phyloP scores from a whole-genome alignment of 2,113 vertebrate species.

The Myotis lucifugus region DNA sequence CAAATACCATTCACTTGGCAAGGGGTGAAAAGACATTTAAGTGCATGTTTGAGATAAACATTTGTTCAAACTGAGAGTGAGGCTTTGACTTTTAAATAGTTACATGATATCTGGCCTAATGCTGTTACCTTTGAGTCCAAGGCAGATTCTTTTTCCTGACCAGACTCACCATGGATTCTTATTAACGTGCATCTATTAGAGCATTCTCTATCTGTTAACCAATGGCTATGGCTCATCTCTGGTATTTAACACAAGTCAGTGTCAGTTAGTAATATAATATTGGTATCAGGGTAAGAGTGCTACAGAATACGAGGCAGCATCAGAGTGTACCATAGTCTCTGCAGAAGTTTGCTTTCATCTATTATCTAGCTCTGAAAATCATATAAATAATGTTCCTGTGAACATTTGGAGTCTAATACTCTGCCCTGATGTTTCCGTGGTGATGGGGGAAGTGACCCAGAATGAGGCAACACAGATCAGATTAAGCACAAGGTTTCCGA shows the following conservation, averaged over 20 bases:
- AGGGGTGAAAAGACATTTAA: not conserved
- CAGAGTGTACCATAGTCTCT: not conserved
- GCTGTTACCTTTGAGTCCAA: not conserved
- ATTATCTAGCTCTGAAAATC: not conserved
- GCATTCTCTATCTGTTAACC: not conserved
- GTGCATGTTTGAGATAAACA: not conserved
- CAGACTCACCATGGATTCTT: not conserved
- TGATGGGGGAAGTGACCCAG: not conserved
- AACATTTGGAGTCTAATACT: not conserved
- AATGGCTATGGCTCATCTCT: not conserved
- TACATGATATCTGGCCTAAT: not conserved
- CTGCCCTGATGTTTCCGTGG: not conserved
- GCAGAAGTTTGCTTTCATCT: not conserved
- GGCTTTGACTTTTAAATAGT: slow-evolving; percentile 40
- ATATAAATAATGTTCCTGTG: not conserved
- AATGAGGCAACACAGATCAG: not conserved
- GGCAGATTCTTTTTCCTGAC: not conserved
- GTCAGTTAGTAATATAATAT: not conserved
- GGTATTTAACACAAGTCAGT: not conserved
- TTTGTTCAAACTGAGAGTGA: slow-evolving; percentile 35
- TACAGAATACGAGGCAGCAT: not conserved
- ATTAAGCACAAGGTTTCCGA: not conserved
- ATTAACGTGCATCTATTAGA: not conserved
- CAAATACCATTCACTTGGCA: not conserved
- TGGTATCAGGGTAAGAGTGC: not conserved